Percentiles rank a stretch among this genome's conserved stretches.
phyloP scores from a whole-genome alignment of 1,140 invertebrate species.

The Nasonia vitripennis region DNA sequence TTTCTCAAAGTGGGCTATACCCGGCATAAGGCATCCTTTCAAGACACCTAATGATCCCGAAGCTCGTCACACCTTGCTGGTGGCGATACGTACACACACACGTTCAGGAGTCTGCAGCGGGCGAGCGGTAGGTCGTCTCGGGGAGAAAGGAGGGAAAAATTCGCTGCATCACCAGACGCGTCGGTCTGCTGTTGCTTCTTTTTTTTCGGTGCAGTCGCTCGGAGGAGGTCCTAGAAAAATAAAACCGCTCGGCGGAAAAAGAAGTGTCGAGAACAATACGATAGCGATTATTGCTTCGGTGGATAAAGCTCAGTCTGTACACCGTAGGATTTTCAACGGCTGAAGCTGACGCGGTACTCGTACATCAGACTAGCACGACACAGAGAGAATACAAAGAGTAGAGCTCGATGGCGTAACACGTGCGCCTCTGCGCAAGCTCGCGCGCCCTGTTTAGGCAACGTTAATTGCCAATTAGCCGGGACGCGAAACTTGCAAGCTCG shows the following conservation, averaged over 20 bases:
- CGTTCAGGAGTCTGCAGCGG: neutral
- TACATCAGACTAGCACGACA: neutral
- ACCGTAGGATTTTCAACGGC: too few species aligned
- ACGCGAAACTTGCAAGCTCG: slow-evolving; percentile 6
- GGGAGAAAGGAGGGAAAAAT: slow-evolving; percentile 34
- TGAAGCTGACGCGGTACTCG: neutral
- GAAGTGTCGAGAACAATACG: neutral
- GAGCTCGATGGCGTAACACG: neutral
- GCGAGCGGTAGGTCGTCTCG: neutral
- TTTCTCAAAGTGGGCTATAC: slow-evolving; percentile 17
- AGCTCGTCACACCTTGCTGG: neutral
- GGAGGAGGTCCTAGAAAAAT: slow-evolving; percentile 47
- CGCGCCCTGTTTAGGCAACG: slow-evolving; percentile 50
- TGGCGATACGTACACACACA: neutral
- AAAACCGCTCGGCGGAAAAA: neutral
- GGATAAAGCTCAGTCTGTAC: neutral
- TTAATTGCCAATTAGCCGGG: slow-evolving; percentile 62
- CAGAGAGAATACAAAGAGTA: neutral
- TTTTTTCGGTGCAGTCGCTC: neutral
- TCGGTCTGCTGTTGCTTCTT: slow-evolving; percentile 8
- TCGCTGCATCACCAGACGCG: slow-evolving; percentile 41
- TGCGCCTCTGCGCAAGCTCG: neutral
- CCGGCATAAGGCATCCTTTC: slow-evolving; percentile 27
- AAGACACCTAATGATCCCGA: slow-evolving; percentile 25
- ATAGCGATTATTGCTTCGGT: too few species aligned